Base-by-base conservation (phyloP, 2,113 vertebrate genomes). In the Elephantulus edwardii region DNA sequence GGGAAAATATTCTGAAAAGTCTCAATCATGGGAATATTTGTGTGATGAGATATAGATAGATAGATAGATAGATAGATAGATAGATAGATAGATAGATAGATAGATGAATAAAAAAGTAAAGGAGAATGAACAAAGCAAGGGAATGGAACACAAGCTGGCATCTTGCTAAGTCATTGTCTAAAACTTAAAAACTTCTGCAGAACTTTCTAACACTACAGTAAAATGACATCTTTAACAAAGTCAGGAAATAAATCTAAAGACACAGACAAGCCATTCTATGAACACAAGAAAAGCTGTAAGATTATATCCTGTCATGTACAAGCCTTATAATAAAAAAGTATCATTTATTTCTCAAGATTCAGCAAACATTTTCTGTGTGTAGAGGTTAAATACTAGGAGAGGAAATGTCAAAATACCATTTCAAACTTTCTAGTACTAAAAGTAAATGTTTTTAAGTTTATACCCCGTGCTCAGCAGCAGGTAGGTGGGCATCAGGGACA, bases 371-470 rank as follows among this genome's bases (percentile, higher is more conserved):
- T 71, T 72, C 77, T 62, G 90, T 71, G 84, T 64, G 52, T 35
- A 86, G 38, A 91, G 33, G n/a, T 77, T 68, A 87, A 58, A 52
- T 60, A 38, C 30, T 70, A 64, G 68, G 1, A 79, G 66, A 92
- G 46, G 90, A 90, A 91, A 19, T 54, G 24, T 52, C 38, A n/a
- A 75, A 46, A 60, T 68, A 28, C 19, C 17, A 86, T 78, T 89
- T 91, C 83, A 93, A 92, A 83, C 40, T 74, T 82, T 22, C 44
- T 62, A 85, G 42, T 76, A 42, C 78, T 60, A n/a, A n/a, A n/a
- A n/a, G 0, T 50, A 14, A 50, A 50, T 50, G 66, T 76, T 40
- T 58, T 2, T 8, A 58, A 26, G 56, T 58, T 26, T 58, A 58
- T 58, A 58, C 56, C 56, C 56, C 17, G 56, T n/a, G n/a, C n/a